Percentiles rank a stretch among this genome's conserved stretches.
phyloP scores from a whole-genome alignment of 37 sponge, comb jelly and placozoan genomes.

The Spongilla lacustris region DNA sequence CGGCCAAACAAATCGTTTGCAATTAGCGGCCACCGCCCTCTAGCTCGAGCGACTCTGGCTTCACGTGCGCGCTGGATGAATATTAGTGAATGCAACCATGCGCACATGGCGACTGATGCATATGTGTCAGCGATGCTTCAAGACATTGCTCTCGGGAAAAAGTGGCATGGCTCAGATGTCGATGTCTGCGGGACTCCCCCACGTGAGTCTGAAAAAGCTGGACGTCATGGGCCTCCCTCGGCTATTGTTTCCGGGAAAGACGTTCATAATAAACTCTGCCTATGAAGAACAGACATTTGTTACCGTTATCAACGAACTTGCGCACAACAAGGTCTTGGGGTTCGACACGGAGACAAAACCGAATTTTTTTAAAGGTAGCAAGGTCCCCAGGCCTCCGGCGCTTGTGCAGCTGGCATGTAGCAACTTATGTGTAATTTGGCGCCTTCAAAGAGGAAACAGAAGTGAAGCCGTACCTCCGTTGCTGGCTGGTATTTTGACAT shows the following conservation, averaged over 20 bases:
- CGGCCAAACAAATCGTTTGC: background rate
- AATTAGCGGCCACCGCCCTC: background rate
- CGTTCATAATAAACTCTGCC: background rate
- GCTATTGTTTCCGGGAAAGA: background rate
- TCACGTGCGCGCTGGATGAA: background rate
- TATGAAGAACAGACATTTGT: background rate
- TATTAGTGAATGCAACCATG: background rate
- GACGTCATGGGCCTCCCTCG: background rate
- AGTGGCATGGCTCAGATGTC: background rate
- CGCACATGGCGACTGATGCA: background rate
- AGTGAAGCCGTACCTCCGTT: background rate
- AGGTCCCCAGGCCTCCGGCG: background rate
- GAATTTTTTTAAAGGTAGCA: background rate
- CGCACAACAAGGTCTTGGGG: slow-evolving; percentile 4
- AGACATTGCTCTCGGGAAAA: background rate
- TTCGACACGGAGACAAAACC: slow-evolving; percentile 32
- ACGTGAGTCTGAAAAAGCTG: background rate
- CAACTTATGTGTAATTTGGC: slow-evolving; percentile 18
- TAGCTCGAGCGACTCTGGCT: background rate
- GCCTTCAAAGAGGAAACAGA: background rate
- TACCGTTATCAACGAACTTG: background rate
- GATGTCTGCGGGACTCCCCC: slow-evolving; percentile 11
- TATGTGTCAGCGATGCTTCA: background rate
- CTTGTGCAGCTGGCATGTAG: slow-evolving; percentile 15
- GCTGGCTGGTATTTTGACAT: background rate